Evolutionary conservation across 2,113 vertebrate genomes (phyloP).

Genomic region (Microcebus ravelobensis): DNA sequence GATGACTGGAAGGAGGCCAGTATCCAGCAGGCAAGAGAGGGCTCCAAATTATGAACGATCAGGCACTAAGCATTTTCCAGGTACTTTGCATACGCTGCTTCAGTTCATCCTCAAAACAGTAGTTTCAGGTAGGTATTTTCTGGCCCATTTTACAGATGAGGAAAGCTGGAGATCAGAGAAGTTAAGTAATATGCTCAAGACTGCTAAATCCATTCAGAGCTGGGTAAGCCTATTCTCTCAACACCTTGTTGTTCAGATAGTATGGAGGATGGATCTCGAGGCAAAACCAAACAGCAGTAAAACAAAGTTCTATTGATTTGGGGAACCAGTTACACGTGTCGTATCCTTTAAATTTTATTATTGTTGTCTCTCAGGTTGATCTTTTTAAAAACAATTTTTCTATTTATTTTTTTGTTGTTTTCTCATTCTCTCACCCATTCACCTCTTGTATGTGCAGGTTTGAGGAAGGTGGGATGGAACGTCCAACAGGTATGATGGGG

Average conservation of each 20-base stretch:
- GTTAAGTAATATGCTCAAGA: not conserved
- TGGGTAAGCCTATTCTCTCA: not conserved
- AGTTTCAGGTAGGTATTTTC: not conserved
- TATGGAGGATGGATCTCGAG: not conserved
- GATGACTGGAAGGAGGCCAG: not conserved
- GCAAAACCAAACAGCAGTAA: not conserved
- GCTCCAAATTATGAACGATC: not conserved
- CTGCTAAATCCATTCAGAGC: not conserved
- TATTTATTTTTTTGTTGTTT: not conserved
- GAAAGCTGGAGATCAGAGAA: not conserved
- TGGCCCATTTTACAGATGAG: not conserved
- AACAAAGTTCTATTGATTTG: not conserved
- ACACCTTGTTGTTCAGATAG: not conserved
- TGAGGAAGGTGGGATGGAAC: not conserved
- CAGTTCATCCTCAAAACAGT: not conserved
- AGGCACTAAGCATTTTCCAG: not conserved
- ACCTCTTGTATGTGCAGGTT: not conserved
- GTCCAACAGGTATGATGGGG: not conserved
- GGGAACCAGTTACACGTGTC: not conserved
- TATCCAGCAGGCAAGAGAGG: not conserved
- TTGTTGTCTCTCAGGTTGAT: not conserved
- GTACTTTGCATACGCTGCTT: not conserved
- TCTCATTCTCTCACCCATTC: not conserved
- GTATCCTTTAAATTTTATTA: conserved; percentile 11
- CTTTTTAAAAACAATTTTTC: not conserved